Percentiles rank a stretch among this genome's conserved stretches.
Evolutionary conservation across 1,140 invertebrate species (phyloP).

Genomic region (Apis florea): DNA sequence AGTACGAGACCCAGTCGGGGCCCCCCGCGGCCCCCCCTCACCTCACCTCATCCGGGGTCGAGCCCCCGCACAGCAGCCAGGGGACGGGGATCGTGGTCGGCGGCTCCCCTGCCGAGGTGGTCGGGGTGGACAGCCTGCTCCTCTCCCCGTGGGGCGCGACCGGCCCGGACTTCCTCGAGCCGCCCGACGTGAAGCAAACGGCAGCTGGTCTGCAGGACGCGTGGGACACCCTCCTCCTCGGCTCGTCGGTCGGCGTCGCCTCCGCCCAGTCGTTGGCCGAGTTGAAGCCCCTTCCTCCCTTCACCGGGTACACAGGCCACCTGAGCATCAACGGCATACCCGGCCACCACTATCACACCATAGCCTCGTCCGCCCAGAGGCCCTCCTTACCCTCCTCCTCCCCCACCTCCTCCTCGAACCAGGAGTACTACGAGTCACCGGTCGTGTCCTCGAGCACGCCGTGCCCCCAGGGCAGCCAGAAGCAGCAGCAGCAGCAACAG

Average conservation of each 20-base stretch:
- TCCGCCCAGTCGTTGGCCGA: slow-evolving; percentile 84
- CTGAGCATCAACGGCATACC: slow-evolving; percentile 91
- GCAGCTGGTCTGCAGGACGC: slow-evolving; percentile 78
- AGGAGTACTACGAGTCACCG: slow-evolving; percentile 76
- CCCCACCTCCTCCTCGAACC: slow-evolving; percentile 77
- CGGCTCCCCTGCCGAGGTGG: slow-evolving; percentile 73
- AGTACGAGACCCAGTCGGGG: slow-evolving; percentile 76
- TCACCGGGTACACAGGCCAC: slow-evolving; percentile 91
- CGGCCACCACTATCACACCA: slow-evolving; percentile 92
- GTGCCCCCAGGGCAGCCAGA: slow-evolving; percentile 73
- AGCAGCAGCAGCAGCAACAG: slow-evolving; percentile 78
- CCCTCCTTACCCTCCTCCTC: slow-evolving; percentile 73
- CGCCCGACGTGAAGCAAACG: slow-evolving; percentile 74
- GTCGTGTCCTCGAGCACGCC: slow-evolving; percentile 78
- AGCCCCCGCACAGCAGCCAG: slow-evolving; percentile 77
- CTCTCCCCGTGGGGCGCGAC: slow-evolving; percentile 81
- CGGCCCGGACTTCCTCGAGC: slow-evolving; percentile 78
- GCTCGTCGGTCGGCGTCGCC: slow-evolving; percentile 75
- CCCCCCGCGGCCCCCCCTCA: slow-evolving; percentile 72
- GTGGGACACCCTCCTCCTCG: slow-evolving; percentile 79
- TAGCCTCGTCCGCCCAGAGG: slow-evolving; percentile 81
- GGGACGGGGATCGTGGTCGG: slow-evolving; percentile 72
- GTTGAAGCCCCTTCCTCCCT: slow-evolving; percentile 92
- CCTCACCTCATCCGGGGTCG: slow-evolving; percentile 72
- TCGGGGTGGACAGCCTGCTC: slow-evolving; percentile 81